phyloP scores from a whole-genome alignment of 2,113 vertebrate genomes.

The Oncorhynchus tshawytscha region DNA sequence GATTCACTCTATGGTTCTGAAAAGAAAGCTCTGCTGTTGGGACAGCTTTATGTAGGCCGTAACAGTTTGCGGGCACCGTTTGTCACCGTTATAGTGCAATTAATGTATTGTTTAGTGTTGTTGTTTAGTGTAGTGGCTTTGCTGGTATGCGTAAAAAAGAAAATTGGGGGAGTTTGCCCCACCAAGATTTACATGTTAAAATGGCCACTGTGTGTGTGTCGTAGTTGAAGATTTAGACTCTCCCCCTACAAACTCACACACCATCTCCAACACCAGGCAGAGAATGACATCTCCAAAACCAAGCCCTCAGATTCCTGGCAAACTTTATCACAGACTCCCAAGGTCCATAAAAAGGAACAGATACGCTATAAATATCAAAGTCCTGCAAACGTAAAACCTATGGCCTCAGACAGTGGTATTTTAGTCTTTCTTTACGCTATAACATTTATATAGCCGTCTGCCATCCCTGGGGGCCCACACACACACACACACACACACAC shows the following conservation, averaged over 20 bases:
- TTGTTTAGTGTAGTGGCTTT: too few relatives aligned
- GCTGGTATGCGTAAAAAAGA: too few relatives aligned
- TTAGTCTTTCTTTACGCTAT: background rate
- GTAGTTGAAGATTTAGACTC: background rate
- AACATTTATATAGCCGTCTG: background rate
- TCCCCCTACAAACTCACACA: background rate
- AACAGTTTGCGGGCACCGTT: too few relatives aligned
- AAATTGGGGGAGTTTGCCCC: too few relatives aligned
- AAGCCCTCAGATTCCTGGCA: background rate
- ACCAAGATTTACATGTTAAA: too few relatives aligned
- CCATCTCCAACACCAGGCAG: background rate
- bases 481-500: constrained; percentile 12
- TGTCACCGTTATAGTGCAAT: too few relatives aligned
- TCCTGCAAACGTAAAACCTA: background rate
- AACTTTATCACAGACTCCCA: background rate
- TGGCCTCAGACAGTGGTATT: background rate
- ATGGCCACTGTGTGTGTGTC: too few relatives aligned
- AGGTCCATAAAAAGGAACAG: constrained; percentile 25
- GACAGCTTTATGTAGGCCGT: too few relatives aligned
- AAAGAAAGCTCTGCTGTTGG: too few relatives aligned
- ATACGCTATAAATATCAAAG: constrained; percentile 12
- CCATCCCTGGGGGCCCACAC: constrained; percentile 1
- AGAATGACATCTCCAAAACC: background rate
- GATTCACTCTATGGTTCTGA: too few relatives aligned
- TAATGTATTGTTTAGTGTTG: too few relatives aligned